A percentile compares a stretch with the other conserved stretches of the same genome.
Conservation (phyloP, 2,113 vertebrate genomes). For the rat (Rattus norvegicus) region GRCr8 NC_086025.1:50737001-50737500, state of each 20-base stretch:
- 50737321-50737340: background rate
- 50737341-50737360: background rate
- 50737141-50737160: background rate
- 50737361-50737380: background rate
- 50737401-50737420: background rate
- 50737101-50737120: slow-evolving; percentile 20
- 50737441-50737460: background rate
- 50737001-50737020: background rate
- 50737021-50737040: slow-evolving; percentile 43
- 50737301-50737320: background rate
- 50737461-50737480: background rate
- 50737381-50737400: background rate
- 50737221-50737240: background rate
- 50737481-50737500: background rate
- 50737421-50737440: background rate
- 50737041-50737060: background rate
- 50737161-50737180: background rate
- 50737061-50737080: slow-evolving; percentile 27
- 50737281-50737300: background rate
- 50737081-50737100: slow-evolving; percentile 20
- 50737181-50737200: background rate
- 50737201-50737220: slow-evolving; percentile 35
- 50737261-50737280: background rate
- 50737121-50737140: background rate
- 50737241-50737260: background rate